Evolutionary conservation across 2,888 invertebrate genomes (phyloP).

Genomic region (Strigamia maritima): DNA sequence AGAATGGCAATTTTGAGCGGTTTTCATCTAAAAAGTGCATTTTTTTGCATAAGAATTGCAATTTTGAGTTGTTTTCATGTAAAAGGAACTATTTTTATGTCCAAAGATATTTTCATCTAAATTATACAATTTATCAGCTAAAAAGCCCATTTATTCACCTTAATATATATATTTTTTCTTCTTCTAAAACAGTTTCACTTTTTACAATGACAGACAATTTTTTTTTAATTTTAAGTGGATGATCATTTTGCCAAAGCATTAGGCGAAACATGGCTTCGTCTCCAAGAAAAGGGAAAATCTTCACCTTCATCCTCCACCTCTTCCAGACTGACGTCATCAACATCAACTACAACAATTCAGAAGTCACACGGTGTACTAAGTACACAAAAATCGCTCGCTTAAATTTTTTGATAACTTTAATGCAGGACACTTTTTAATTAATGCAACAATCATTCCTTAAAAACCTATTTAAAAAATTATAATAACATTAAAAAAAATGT

Average conservation of each 20-base stretch:
- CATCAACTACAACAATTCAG: not conserved
- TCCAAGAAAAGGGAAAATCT: conserved; percentile 45
- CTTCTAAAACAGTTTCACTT: not conserved
- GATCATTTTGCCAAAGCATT: conserved; percentile 90
- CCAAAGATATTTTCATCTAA: too few relatives aligned
- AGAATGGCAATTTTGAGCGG: not conserved
- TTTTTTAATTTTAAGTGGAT: conserved; percentile 64
- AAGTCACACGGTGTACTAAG: conserved; percentile 28
- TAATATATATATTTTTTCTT: too few relatives aligned
- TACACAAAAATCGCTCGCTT: conserved; percentile 11
- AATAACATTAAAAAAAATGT: too few relatives aligned
- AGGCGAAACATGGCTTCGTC: conserved; percentile 69
- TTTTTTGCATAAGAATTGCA: too few relatives aligned
- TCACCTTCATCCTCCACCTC: conserved; percentile 13
- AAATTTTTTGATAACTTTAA: not conserved
- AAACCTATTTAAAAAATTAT: not conserved
- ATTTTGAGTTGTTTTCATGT: too few relatives aligned
- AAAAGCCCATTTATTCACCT: too few relatives aligned
- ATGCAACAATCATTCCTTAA: conserved; percentile 17
- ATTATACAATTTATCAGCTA: too few relatives aligned
- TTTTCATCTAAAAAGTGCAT: too few relatives aligned
- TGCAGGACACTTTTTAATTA: not conserved
- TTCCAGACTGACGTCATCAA: not conserved
- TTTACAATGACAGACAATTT: not conserved
- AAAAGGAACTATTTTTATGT: too few relatives aligned